Base-by-base conservation (phyloP, 2,888 invertebrate species). In the Campopleginae sp. region DNA sequence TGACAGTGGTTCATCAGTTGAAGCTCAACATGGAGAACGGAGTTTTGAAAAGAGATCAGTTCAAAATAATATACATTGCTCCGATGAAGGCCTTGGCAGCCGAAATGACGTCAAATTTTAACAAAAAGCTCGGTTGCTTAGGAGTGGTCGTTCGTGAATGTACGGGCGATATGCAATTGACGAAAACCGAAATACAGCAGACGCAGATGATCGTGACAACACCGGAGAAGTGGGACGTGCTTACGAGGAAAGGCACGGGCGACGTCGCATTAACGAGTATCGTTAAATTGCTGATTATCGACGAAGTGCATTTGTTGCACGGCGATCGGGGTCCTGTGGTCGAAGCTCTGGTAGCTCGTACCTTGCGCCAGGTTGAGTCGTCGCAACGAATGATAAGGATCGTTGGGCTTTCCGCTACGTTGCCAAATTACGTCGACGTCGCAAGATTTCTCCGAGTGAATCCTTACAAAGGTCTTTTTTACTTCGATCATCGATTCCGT, bases 161-260 rank as follows among this genome's bases (percentile, higher is more conserved):
- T 87, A 99, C 99, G 0, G 99, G 99, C 19, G 99, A 99, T 93
- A 99, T 99, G 98, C 98, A 99, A 90, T 94, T 99, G 23, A 98
- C 98, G 0, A 98, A 98, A 93, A 95, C 96, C 5, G 99, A 99
- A 94, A 98, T 99, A 84, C 96, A 97, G 66, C 97, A 98, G 91
- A 99, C 99, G 0, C 99, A 99, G 94, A 98, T 99, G 97, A 95
- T 99, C 68, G 98, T 99, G 1, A 98, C 99, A 1, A 99, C 99
- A 0, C 99, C 99, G 0, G 99, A 99, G 94, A 99, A 99, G 92
- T 99, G 99, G 99, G 99, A 99, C 93, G 99, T 99, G 7, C 98
- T 99, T 1, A 99, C 99, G 0, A 95, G 99, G 88, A 99, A 99
- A 94, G 97, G 97, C 19, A 96, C 97, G 38, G 96, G 98, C 8